Base-by-base conservation (phyloP, 2,888 invertebrate species). In the Drosophila fungiperda region DNA sequence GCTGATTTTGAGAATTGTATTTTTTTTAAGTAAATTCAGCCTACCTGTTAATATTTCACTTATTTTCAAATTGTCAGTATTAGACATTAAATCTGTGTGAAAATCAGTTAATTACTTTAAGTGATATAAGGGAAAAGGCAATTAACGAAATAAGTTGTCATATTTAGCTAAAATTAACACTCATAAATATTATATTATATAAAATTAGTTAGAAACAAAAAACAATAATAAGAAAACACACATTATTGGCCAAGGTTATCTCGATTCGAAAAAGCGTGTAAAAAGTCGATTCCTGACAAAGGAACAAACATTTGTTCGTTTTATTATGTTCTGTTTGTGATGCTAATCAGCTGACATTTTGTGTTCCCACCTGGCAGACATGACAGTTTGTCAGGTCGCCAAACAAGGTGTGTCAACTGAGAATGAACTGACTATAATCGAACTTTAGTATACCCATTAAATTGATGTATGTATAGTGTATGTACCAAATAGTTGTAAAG, bases 271-370 rank as follows among this genome's bases (percentile, higher is more conserved):
- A 20, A 45, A 8, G 36, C 50, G 57, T 64, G 45, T 23, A 0
- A 23, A 67, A 55, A 9, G 12, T 12, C 54, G 26, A 12, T 9
- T 23, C 35, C 20, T 49, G 36, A 12, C 11, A 40, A 49, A 8
- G 33, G 26, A 42, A 57, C 45, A 57, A 69, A 61, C 50, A 49
- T 29, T 36, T 23, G n/a, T 33, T 49, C 15, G 11, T 59, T 70
- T 53, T 52, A 50, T 50, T 17, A 29, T 52, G 1, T 29, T 12
- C 3, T 20, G 23, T 3, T 26, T 20, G 45, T 42, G 66, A 58
- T 78, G 73, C 35, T 42, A 65, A 72, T 75, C 78, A 26, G 54
- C 35, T 17, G 36, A 26, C 45, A 40, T 42, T 33, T 54, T 65
- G 23, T 52, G 53, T 52, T 76, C 36, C 17, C 77, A 58, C 40